These are phyloP conservation scores for Hyles vespertilio DNA, from an alignment of 1,140 invertebrate genomes.

Conservation along the genomic window DNA sequence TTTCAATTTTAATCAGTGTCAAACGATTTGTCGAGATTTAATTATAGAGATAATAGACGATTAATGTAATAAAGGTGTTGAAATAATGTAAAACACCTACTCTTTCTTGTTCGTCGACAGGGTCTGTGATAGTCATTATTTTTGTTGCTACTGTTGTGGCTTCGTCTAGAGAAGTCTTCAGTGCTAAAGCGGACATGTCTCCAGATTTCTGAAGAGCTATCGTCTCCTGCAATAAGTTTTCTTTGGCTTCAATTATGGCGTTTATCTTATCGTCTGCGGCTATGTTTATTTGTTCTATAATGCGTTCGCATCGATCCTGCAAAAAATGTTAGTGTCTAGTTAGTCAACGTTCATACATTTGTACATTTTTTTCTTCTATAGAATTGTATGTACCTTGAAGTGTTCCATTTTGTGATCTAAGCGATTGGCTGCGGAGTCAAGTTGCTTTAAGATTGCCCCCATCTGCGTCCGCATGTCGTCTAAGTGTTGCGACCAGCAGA, in stretches of 20 bases:
- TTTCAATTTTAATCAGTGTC: neutral
- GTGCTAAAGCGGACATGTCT: conserved; percentile 48
- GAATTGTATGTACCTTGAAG: conserved; percentile 59
- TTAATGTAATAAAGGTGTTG: neutral
- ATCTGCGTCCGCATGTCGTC: conserved; percentile 76
- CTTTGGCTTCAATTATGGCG: conserved; percentile 55
- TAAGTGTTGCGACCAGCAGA: conserved; percentile 77
- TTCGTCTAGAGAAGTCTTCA: conserved; percentile 54
- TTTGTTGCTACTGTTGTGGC: conserved; percentile 51
- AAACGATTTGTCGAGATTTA: conserved; percentile 15
- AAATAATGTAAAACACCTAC: conserved; percentile 9
- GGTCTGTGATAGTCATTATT: conserved; percentile 28
- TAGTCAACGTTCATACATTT: neutral
- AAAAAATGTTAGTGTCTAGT: conserved; percentile 9
- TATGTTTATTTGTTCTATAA: conserved; percentile 67
- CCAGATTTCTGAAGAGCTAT: conserved; percentile 50
- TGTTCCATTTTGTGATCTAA: conserved; percentile 76
- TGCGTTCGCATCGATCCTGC: conserved; percentile 68
- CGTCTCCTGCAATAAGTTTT: conserved; percentile 47
- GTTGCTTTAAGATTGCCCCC: conserved; percentile 69
- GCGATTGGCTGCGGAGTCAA: conserved; percentile 66
- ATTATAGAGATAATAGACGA: conserved; percentile 10
- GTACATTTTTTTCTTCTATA: neutral
- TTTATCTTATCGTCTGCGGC: conserved; percentile 70
- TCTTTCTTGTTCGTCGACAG: conserved; percentile 25